phyloP scores from a whole-genome alignment of 2,888 invertebrate species.

The Cerastis rubricosa region DNA sequence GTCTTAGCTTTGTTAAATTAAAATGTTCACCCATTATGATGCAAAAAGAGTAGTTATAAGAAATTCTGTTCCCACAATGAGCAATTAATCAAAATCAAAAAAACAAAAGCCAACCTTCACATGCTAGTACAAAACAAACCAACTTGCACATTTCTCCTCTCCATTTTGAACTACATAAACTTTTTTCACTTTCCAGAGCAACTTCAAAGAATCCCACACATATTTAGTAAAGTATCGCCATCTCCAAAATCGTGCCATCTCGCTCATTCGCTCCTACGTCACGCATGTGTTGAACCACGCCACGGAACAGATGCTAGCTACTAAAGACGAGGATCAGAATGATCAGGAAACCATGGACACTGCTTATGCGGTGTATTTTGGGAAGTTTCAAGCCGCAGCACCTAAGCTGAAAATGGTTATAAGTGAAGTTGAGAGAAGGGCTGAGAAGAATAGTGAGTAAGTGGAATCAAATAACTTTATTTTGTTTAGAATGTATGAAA shows the following conservation, averaged over 20 bases:
- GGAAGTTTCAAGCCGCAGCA: slow-evolving; percentile 98
- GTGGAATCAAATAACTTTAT: slow-evolving; percentile 62
- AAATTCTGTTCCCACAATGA: background rate
- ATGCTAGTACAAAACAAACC: background rate
- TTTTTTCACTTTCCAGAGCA: slow-evolving; percentile 88
- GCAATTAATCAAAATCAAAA: background rate
- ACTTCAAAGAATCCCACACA: slow-evolving; percentile 96
- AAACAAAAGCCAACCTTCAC: background rate
- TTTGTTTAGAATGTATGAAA: background rate
- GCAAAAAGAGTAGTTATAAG: background rate
- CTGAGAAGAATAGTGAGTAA: slow-evolving; percentile 94
- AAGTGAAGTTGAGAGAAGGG: slow-evolving; percentile 95
- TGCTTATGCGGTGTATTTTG: slow-evolving; percentile 96
- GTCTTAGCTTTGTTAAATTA: no score
- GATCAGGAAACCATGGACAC: slow-evolving; percentile 90
- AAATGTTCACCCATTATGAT: no score
- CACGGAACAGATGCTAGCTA: slow-evolving; percentile 93
- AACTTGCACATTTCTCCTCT: background rate
- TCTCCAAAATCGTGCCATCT: slow-evolving; percentile 95
- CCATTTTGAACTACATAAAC: background rate
- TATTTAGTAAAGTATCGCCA: slow-evolving; percentile 97
- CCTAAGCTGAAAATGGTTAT: slow-evolving; percentile 95
- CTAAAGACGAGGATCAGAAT: slow-evolving; percentile 75
- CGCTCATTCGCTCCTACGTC: slow-evolving; percentile 95
- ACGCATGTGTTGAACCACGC: slow-evolving; percentile 94